phyloP scores from a whole-genome alignment of 2,888 invertebrate genomes.

The Drosophila quinaria region DNA sequence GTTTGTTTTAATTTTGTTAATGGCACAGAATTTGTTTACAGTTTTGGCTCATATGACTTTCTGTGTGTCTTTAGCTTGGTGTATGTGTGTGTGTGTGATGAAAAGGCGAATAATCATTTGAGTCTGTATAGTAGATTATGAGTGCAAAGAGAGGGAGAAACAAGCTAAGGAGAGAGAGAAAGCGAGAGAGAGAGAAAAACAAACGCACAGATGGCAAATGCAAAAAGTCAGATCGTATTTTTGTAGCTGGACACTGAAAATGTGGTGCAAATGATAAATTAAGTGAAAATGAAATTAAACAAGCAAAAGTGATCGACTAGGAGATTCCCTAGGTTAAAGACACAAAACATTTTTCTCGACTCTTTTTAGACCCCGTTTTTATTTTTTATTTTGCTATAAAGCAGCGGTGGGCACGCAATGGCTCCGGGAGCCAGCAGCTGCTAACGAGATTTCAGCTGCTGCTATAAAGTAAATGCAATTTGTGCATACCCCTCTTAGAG shows the following conservation, averaged over 20 bases:
- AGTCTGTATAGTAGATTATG: conserved; percentile 7
- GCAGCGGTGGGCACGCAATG: no score
- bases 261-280: conserved; percentile 16
- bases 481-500: neutral
- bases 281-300: neutral
- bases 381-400: no score
- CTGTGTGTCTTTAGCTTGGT: conserved; percentile 10
- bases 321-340: neutral
- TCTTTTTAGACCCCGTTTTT: no score
- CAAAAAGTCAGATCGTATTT: conserved; percentile 15
- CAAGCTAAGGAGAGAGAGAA: neutral
- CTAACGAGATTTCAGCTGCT: no score
- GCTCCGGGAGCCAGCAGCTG: no score
- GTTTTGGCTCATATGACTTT: conserved; percentile 28
- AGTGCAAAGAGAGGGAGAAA: neutral
- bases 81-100: conserved; percentile 14
- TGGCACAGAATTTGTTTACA: conserved; percentile 69
- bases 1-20: conserved; percentile 70
- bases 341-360: no score
- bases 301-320: neutral
- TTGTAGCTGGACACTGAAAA: conserved; percentile 12
- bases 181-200: neutral
- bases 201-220: conserved; percentile 1
- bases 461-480: neutral
- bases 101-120: conserved; percentile 38